Evolutionary conservation across 2,113 vertebrate genomes (phyloP).

Genomic region (Ranitomeya imitator): DNA sequence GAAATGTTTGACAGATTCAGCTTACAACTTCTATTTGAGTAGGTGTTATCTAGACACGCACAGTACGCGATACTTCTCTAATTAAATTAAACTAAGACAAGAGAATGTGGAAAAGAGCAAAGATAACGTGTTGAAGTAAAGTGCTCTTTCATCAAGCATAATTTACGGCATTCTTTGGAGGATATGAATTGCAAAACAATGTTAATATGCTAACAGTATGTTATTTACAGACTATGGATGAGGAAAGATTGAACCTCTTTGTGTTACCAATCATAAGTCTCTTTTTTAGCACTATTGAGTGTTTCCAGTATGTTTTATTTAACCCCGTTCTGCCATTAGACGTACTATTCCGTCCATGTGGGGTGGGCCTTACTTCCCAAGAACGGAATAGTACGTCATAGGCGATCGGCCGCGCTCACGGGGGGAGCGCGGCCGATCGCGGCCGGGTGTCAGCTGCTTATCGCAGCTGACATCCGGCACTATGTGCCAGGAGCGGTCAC

Average conservation of each 20-base stretch:
- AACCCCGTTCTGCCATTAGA: no score
- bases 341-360: no score
- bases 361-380: no score
- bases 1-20: slow-evolving; percentile 3
- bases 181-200: slow-evolving; percentile 15
- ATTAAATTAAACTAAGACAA: slow-evolving; percentile 40
- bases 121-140: slow-evolving; percentile 28
- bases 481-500: no score
- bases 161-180: slow-evolving; percentile 3
- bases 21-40: slow-evolving; percentile 12
- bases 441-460: no score
- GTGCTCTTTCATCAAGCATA: slow-evolving; percentile 19
- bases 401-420: no score
- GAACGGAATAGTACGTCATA: no score
- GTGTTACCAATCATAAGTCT: not conserved
- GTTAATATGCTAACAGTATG: not conserved
- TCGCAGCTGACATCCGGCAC: no score
- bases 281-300: not conserved
- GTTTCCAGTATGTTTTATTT: not conserved
- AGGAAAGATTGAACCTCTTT: not conserved
- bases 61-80: slow-evolving; percentile 1
- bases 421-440: no score
- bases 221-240: not conserved
- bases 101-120: slow-evolving; percentile 25
- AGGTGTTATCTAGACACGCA: slow-evolving; percentile 34